Evolutionary conservation across 2,113 vertebrate genomes (phyloP).

Genomic region (Passer montanus): DNA sequence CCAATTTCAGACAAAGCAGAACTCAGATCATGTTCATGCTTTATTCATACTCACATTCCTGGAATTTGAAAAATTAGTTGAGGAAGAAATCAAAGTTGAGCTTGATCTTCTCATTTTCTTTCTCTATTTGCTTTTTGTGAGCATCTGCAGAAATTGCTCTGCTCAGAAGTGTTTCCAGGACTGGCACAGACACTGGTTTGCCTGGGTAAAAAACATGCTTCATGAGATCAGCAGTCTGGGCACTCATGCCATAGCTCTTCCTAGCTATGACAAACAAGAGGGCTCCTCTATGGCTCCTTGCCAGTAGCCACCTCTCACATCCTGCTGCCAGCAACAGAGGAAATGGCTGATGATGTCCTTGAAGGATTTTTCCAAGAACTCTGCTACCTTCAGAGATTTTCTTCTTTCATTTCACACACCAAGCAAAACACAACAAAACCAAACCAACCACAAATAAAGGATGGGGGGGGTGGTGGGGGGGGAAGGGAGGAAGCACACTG

Average conservation of each 20-base stretch:
- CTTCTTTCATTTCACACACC: not conserved
- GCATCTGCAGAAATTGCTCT: not conserved
- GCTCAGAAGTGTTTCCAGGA: not conserved
- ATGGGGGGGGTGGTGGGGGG: rapidly evolving
- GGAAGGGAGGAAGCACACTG: not conserved
- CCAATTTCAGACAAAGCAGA: not conserved
- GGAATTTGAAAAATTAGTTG: not conserved
- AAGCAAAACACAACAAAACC: not conserved
- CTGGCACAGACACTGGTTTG: not conserved
- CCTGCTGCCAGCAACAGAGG: not conserved
- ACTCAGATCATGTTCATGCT: not conserved
- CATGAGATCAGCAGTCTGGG: not conserved
- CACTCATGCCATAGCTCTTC: not conserved
- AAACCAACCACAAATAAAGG: not conserved
- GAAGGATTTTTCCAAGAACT: not conserved
- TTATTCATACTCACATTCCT: not conserved
- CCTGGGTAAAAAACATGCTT: not conserved
- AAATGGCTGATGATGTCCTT: rapidly evolving
- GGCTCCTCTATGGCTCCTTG: not conserved
- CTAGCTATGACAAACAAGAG: not conserved
- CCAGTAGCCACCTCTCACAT: not conserved
- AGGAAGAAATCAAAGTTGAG: not conserved
- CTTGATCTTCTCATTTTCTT: not conserved
- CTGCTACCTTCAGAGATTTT: not conserved
- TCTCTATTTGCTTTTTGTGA: not conserved